Conservation (phyloP, 2,888 invertebrate species). For the Latheticus oryzae region DNA sequence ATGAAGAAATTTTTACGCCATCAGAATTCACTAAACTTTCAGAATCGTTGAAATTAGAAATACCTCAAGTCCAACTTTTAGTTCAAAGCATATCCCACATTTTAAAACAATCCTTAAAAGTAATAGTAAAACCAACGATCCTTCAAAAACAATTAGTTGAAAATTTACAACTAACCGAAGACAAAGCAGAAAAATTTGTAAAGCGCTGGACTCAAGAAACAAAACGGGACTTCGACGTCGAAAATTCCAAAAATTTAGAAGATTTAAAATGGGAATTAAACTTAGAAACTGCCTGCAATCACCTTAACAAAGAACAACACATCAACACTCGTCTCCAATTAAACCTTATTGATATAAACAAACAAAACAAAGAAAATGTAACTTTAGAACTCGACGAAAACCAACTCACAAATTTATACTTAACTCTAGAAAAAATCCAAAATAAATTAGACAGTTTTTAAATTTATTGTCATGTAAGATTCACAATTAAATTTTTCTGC, state of each 20-base stretch:
- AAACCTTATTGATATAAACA: conserved; percentile 55
- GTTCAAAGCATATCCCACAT: conserved; percentile 62
- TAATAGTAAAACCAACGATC: conserved; percentile 69
- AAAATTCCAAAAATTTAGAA: conserved; percentile 66
- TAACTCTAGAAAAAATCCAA: conserved; percentile 67
- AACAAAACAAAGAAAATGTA: conserved; percentile 60
- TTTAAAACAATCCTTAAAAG: conserved; percentile 66
- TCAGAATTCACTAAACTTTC: conserved; percentile 54
- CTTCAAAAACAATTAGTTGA: conserved; percentile 68
- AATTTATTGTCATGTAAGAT: conserved; percentile 60
- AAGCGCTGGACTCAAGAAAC: conserved; percentile 69
- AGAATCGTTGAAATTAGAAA: conserved; percentile 53
- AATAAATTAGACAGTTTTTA: conserved; percentile 22
- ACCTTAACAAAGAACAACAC: conserved; percentile 64
- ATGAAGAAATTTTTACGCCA: conserved; percentile 51
- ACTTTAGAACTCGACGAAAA: conserved; percentile 68
- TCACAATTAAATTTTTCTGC: conserved; percentile 70
- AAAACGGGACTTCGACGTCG: conserved; percentile 68
- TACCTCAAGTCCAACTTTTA: conserved; percentile 50
- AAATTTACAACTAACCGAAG: conserved; percentile 65
- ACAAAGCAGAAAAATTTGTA: conserved; percentile 69
- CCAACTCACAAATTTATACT: conserved; percentile 67
- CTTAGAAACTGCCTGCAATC: conserved; percentile 67
- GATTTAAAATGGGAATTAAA: conserved; percentile 70
- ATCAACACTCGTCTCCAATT: conserved; percentile 68